phyloP scores from a whole-genome alignment of 2,113 vertebrate genomes.

The Myotis brandtii region DNA sequence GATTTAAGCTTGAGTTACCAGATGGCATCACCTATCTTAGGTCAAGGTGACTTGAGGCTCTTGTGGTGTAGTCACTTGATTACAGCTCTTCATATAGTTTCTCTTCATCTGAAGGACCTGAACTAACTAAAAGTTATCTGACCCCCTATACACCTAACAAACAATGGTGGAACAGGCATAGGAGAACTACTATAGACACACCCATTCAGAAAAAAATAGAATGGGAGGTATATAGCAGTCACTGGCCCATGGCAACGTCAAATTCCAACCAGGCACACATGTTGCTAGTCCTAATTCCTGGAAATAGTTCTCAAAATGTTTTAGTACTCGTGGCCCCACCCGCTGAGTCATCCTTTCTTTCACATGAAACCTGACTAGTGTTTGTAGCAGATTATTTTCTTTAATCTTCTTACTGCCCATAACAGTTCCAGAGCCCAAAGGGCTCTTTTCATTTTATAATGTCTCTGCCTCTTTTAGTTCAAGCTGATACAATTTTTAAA shows the following conservation, averaged over 20 bases:
- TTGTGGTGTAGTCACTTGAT: not conserved
- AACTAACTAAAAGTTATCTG: not conserved
- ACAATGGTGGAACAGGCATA: not conserved
- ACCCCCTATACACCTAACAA: not conserved
- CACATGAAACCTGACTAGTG: not conserved
- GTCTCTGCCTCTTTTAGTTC: not conserved
- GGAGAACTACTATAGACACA: not conserved
- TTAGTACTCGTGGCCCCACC: not conserved
- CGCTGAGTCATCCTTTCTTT: slow-evolving; percentile 7
- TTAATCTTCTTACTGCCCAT: not conserved
- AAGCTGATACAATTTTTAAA: not conserved
- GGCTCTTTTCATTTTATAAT: not conserved
- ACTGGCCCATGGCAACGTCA: not conserved
- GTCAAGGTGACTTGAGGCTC: not conserved
- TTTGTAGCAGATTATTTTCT: not conserved
- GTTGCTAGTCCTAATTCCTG: not conserved
- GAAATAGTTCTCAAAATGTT: not conserved
- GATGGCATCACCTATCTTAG: not conserved
- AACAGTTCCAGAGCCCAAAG: not conserved
- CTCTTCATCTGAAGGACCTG: not conserved
- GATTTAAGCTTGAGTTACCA: not conserved
- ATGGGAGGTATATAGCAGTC: not conserved
- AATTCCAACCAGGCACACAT: not conserved
- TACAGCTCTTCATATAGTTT: not conserved
- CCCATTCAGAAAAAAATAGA: fast-evolving